These are phyloP conservation scores for Caenorhabditis remanei DNA, from an alignment of 1,140 invertebrate species.

Conservation along the genomic window DNA sequence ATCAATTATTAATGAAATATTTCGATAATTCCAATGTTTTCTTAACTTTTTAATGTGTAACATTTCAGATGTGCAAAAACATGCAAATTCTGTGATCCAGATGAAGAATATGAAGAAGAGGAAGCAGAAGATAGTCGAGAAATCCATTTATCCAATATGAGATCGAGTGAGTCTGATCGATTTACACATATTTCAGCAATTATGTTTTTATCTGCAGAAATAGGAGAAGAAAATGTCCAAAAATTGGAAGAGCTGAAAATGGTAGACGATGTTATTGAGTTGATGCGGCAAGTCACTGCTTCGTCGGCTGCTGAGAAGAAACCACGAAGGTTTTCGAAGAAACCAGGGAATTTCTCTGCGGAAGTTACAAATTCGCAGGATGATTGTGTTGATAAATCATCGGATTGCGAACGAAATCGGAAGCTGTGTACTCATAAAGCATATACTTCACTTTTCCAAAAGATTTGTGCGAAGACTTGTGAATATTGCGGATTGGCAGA, in stretches of 20 bases:
- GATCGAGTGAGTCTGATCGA: neutral
- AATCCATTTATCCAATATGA: conserved; percentile 1
- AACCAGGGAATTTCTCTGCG: neutral
- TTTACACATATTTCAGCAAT: neutral
- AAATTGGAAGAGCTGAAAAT: conserved; percentile 49
- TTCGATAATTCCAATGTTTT: neutral
- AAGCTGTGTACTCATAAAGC: conserved; percentile 35
- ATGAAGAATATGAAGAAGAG: conserved; percentile 44
- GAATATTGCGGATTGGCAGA: conserved; percentile 30
- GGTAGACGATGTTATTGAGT: neutral
- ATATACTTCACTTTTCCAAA: neutral
- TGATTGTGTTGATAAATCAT: neutral
- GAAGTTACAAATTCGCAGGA: neutral
- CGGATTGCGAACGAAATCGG: conserved; percentile 41
- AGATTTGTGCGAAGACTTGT: conserved; percentile 49
- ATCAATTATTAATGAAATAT: neutral
- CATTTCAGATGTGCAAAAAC: conserved; percentile 20
- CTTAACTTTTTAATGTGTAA: no score
- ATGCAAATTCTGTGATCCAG: conserved; percentile 24
- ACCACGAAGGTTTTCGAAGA: conserved; percentile 3
- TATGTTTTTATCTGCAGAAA: conserved; percentile 1
- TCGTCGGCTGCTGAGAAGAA: neutral
- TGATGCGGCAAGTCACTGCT: neutral
- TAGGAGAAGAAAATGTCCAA: conserved; percentile 17
- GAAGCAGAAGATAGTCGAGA: conserved; percentile 15